Evolutionary conservation across 2,888 invertebrate genomes (phyloP).

Genomic region (Ichneumoninae sp.): DNA sequence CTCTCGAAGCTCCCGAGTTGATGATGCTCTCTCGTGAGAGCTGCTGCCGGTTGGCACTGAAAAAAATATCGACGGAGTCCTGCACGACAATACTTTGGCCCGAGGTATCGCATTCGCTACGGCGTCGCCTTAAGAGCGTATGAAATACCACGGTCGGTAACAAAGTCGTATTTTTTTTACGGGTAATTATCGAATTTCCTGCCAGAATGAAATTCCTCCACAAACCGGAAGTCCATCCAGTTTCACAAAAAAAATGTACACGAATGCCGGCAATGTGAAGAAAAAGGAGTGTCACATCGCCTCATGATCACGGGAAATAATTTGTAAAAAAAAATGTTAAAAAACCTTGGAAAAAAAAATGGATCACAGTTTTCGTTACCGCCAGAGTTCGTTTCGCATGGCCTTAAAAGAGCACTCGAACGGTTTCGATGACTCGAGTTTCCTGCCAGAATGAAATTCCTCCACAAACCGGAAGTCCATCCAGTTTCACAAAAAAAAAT

Average conservation of each 20-base stretch:
- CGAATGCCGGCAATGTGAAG: too few relatives aligned
- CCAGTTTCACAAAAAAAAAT: not conserved
- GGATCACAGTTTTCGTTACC: not conserved
- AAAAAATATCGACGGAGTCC: constrained; percentile 4
- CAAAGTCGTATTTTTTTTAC: not conserved
- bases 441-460: not conserved
- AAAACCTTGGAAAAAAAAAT: not conserved
- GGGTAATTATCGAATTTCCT: not conserved
- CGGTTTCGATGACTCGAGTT: not conserved
- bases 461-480: not conserved
- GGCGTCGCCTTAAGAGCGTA: not conserved
- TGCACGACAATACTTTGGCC: constrained; percentile 11
- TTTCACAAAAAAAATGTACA: not conserved
- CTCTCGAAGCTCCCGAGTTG: constrained; percentile 58
- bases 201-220: not conserved
- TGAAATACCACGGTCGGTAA: not conserved
- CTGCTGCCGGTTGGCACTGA: not conserved
- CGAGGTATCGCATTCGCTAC: not conserved
- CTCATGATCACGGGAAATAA: not conserved
- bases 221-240: not conserved
- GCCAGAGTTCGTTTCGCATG: not conserved
- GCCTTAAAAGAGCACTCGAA: not conserved
- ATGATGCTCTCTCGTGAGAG: constrained; percentile 42
- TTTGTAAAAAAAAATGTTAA: too few relatives aligned
- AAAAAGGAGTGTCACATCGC: too few relatives aligned